Percentiles rank a stretch among this genome's conserved stretches.
Evolutionary conservation across 2,113 vertebrate species (phyloP).

Genomic region (Perognathus longimembris): DNA sequence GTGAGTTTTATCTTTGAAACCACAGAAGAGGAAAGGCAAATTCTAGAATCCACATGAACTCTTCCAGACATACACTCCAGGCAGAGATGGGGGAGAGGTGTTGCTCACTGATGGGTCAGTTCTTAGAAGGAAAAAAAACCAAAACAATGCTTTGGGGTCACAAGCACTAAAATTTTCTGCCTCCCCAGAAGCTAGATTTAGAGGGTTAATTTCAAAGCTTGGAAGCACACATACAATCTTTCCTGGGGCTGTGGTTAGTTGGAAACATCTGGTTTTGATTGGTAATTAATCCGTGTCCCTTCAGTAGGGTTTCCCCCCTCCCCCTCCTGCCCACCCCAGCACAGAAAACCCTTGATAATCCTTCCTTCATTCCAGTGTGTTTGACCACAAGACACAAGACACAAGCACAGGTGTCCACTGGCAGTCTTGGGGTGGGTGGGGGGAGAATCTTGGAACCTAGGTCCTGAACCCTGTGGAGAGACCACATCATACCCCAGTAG

Average conservation of each 20-base stretch:
- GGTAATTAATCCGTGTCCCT: not conserved
- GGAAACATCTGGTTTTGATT: no score
- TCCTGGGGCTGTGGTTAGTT: no score
- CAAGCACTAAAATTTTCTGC: no score
- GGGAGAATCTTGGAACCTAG: no score
- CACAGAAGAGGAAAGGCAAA: slow-evolving; percentile 1
- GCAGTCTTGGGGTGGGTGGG: no score
- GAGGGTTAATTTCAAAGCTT: no score
- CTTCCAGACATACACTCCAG: slow-evolving; percentile 18
- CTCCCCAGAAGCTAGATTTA: no score
- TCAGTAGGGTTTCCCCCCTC: fast-evolving
- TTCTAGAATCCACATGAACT: not conserved
- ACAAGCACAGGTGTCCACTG: no score
- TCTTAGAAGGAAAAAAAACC: slow-evolving; percentile 26
- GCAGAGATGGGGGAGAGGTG: no score
- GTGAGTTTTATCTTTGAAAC: slow-evolving; percentile 16
- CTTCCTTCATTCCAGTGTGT: not conserved
- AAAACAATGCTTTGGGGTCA: not conserved
- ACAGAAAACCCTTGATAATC: not conserved
- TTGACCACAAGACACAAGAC: fast-evolving
- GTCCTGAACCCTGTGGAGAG: no score
- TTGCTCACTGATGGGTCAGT: not conserved
- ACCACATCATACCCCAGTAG: no score
- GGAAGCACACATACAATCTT: no score
- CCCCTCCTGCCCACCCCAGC: not conserved